Percentiles rank a stretch among this genome's conserved stretches.
Conservation (phyloP, 2,888 invertebrate species). For the Pardosa pseudoannulata region DNA sequence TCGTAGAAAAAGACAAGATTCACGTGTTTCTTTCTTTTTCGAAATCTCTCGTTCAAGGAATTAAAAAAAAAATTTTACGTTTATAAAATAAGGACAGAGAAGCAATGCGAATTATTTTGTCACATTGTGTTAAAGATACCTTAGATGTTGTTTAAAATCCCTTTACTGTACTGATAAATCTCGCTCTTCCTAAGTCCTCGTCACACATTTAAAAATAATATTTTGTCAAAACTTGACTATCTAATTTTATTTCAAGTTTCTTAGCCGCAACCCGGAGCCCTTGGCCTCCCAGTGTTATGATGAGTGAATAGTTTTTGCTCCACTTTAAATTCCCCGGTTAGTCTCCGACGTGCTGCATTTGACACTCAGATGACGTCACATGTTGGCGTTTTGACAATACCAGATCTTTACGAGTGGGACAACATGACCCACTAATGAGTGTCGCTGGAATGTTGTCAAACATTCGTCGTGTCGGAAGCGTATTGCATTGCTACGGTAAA, state of each 20-base stretch:
- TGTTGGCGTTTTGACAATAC: neutral
- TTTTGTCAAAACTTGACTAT: neutral
- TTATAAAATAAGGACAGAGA: too few species aligned
- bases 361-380: neutral
- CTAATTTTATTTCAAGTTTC: neutral
- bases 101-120: too few species aligned
- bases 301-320: neutral
- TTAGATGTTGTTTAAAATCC: too few species aligned
- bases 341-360: neutral
- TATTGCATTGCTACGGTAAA: neutral
- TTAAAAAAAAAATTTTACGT: too few species aligned
- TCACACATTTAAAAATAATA: too few species aligned
- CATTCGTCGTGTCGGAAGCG: neutral
- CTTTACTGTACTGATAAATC: too few species aligned
- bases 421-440: constrained; percentile 17
- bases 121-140: too few species aligned
- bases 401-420: neutral
- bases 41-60: too few species aligned
- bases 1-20: too few species aligned
- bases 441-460: neutral
- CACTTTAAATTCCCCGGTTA: neutral
- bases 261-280: neutral
- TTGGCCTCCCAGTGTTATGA: neutral
- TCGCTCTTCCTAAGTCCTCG: too few species aligned
- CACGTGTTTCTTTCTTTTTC: too few species aligned